phyloP scores from a whole-genome alignment of 1,140 invertebrate genomes.

The Lepidostoma basale region DNA sequence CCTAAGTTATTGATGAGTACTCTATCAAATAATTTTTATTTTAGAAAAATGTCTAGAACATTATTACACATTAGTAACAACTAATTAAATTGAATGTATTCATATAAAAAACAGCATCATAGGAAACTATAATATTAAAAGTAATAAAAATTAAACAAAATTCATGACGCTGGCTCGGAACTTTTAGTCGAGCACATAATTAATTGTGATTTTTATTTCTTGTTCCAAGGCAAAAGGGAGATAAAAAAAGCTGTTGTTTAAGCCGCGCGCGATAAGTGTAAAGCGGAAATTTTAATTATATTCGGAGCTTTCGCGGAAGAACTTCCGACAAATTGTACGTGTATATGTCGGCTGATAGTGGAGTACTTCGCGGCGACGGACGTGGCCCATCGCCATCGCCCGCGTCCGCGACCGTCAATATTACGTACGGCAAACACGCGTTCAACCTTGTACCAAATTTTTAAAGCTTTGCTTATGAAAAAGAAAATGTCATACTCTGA shows the following conservation, averaged over 20 bases:
- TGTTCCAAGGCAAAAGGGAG: neutral
- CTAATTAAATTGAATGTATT: too few relatives aligned
- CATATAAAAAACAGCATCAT: too few relatives aligned
- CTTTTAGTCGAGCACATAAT: neutral
- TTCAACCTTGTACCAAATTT: constrained; percentile 4
- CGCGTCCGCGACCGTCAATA: neutral
- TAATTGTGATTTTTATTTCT: neutral
- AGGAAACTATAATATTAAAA: too few relatives aligned
- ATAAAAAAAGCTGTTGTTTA: neutral
- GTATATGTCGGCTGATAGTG: neutral
- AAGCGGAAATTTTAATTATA: constrained; percentile 19
- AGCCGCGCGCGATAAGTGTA: constrained; percentile 1
- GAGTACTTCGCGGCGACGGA: neutral
- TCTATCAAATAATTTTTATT: too few relatives aligned
- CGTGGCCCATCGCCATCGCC: too few relatives aligned
- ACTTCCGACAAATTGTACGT: neutral
- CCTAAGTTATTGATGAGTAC: too few relatives aligned
- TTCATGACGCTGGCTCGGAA: neutral
- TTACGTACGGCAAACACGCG: neutral
- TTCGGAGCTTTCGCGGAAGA: neutral
- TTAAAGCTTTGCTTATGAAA: constrained; percentile 4
- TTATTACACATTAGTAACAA: too few relatives aligned
- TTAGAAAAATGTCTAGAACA: too few relatives aligned
- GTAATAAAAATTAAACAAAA: neutral
- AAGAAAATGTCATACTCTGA: too few relatives aligned